Conservation (phyloP, 2,888 invertebrate species). For the Cephus sareptanus region DNA sequence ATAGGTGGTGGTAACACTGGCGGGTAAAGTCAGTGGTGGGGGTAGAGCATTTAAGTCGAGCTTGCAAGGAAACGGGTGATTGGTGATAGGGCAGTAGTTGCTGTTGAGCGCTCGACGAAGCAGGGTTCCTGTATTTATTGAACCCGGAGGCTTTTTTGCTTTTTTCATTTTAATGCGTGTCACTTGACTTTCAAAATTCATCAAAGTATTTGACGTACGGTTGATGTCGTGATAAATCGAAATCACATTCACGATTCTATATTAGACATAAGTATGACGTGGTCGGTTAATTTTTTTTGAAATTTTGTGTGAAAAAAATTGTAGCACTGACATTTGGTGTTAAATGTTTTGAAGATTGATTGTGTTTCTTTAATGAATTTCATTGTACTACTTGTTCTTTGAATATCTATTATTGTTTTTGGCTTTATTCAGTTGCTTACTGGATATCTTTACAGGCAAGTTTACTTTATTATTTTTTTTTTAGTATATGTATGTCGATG, state of each 20-base stretch:
- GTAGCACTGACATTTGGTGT: too few species aligned
- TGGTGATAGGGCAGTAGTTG: slow-evolving; percentile 52
- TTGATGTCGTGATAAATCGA: neutral
- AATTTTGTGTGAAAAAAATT: neutral
- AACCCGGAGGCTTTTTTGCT: neutral
- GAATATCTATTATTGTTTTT: neutral
- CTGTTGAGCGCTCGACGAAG: slow-evolving; percentile 32
- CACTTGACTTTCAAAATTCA: neutral
- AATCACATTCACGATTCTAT: neutral
- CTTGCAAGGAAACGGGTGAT: slow-evolving; percentile 68
- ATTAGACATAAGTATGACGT: neutral
- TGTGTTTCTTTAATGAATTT: neutral
- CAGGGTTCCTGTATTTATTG: neutral
- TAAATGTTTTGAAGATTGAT: neutral
- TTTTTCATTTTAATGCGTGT: neutral
- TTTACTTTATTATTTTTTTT: neutral
- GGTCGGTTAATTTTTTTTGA: neutral
- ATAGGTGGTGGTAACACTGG: neutral
- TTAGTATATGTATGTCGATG: neutral
- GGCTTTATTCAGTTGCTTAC: neutral
- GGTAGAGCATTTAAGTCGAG: slow-evolving; percentile 60
- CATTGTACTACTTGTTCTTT: neutral
- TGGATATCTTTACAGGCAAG: neutral
- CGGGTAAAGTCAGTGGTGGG: slow-evolving; percentile 25
- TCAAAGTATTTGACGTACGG: neutral